phyloP scores from a whole-genome alignment of 1,140 invertebrate species.

The Antheraea pernyi region DNA sequence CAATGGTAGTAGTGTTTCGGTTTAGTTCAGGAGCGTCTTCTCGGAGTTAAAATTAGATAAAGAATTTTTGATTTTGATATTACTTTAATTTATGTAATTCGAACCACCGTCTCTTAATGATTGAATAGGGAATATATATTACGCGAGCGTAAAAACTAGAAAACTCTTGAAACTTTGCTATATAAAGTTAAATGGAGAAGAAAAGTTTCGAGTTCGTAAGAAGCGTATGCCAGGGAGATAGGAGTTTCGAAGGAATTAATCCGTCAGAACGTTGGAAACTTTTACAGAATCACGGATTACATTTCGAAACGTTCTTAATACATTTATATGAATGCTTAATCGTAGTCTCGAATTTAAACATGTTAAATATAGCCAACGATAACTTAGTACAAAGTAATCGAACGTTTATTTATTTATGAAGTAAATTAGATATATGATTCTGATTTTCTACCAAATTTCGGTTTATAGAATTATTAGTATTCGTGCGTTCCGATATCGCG shows the following conservation, averaged over 20 bases:
- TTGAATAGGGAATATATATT: neutral
- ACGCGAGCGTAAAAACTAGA: neutral
- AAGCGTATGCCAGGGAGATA: neutral
- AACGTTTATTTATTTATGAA: too few relatives aligned
- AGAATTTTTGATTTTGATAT: neutral
- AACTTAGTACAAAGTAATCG: too few relatives aligned
- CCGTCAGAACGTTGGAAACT: constrained; percentile 3
- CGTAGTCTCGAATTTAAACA: too few relatives aligned
- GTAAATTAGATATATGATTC: too few relatives aligned
- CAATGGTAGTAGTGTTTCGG: too few relatives aligned
- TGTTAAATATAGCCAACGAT: too few relatives aligned
- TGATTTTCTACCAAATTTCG: too few relatives aligned
- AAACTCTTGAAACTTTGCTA: constrained; percentile 5
- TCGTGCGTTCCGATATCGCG: too few relatives aligned
- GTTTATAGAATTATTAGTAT: too few relatives aligned
- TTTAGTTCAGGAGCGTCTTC: too few relatives aligned
- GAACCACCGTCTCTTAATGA: neutral
- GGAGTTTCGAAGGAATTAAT: constrained; percentile 6
- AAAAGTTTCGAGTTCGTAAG: constrained; percentile 1
- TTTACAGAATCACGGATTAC: neutral
- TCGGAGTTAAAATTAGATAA: neutral
- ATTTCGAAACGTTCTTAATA: neutral
- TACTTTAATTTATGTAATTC: neutral
- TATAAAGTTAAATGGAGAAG: constrained; percentile 12
- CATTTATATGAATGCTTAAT: too few relatives aligned